Conservation (phyloP, 2,113 vertebrate genomes). For the Cisticola juncidis region DNA sequence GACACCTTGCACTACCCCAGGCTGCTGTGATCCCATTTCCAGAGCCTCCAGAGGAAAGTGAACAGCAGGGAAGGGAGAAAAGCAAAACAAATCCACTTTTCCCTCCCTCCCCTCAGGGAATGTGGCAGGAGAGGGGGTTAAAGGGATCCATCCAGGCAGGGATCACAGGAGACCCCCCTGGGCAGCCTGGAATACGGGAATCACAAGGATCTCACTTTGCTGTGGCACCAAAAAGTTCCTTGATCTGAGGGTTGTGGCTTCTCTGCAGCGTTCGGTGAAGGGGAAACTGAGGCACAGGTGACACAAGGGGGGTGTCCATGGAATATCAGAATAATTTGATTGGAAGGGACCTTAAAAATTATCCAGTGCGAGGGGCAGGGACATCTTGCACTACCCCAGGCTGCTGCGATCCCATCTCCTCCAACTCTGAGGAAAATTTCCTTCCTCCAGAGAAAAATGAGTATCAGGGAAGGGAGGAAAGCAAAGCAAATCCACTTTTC, state of each 20-base stretch:
- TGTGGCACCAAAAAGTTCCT: not conserved
- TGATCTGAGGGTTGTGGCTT: not conserved
- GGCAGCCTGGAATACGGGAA: not conserved
- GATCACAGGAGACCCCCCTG: not conserved
- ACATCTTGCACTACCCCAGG: not conserved
- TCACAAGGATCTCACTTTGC: not conserved
- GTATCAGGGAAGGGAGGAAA: fast-evolving
- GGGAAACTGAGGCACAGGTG: not conserved
- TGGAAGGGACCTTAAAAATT: no score
- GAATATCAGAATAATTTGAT: not conserved
- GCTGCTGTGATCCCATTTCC: not conserved
- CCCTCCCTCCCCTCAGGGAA: not conserved
- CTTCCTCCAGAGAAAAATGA: not conserved
- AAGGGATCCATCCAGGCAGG: not conserved
- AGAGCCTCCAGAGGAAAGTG: not conserved
- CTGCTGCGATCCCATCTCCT: not conserved
- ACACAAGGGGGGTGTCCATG: no score
- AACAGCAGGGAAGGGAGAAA: fast-evolving
- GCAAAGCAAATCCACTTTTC: not conserved
- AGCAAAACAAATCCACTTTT: not conserved
- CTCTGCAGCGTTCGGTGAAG: not conserved
- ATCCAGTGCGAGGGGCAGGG: not conserved
- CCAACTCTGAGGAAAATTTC: no score
- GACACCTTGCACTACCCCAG: not conserved
- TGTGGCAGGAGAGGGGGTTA: not conserved